A percentile compares a stretch with the other conserved stretches of the same genome.
phyloP scores from a whole-genome alignment of 2,888 invertebrate species.

The Pseudococcus longispinus region DNA sequence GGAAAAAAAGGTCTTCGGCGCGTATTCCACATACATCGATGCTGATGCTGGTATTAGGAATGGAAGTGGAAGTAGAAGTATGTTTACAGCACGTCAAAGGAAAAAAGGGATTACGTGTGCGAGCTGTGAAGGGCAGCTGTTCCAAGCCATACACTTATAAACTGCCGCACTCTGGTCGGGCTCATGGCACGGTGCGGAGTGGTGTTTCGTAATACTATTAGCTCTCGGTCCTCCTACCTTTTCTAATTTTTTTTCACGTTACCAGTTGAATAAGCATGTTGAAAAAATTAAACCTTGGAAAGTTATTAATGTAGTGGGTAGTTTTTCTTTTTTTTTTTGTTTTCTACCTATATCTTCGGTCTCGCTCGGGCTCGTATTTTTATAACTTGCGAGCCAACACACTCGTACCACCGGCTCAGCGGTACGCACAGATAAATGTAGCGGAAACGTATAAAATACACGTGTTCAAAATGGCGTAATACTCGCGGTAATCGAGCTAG shows the following conservation, averaged over 20 bases:
- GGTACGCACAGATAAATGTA: background rate
- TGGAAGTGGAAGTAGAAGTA: background rate
- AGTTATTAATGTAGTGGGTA: slow-evolving; percentile 19
- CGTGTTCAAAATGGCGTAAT: slow-evolving; percentile 34
- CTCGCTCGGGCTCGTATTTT: background rate
- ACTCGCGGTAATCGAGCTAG: slow-evolving; percentile 6
- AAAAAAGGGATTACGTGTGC: slow-evolving; percentile 25
- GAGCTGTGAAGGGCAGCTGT: slow-evolving; percentile 24
- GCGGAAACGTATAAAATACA: slow-evolving; percentile 21
- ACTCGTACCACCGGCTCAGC: background rate
- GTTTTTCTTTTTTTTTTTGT: slow-evolving; percentile 7
- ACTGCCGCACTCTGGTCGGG: background rate
- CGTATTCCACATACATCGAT: background rate
- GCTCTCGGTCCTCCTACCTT: slow-evolving; percentile 14
- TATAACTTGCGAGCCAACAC: background rate
- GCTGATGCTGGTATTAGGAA: background rate
- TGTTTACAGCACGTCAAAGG: slow-evolving; percentile 10
- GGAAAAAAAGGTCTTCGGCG: background rate
- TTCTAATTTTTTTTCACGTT: slow-evolving; percentile 31
- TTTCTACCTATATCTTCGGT: background rate
- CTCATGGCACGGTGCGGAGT: background rate
- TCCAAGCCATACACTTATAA: background rate
- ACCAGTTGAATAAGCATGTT: slow-evolving; percentile 34
- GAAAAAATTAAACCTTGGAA: slow-evolving; percentile 31
- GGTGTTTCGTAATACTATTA: slow-evolving; percentile 24